Percentiles rank a stretch among this genome's conserved stretches.
Evolutionary conservation across 2,797 vertebrate genomes (phyloP).

Genomic region (Bradypodion pumilum): DNA sequence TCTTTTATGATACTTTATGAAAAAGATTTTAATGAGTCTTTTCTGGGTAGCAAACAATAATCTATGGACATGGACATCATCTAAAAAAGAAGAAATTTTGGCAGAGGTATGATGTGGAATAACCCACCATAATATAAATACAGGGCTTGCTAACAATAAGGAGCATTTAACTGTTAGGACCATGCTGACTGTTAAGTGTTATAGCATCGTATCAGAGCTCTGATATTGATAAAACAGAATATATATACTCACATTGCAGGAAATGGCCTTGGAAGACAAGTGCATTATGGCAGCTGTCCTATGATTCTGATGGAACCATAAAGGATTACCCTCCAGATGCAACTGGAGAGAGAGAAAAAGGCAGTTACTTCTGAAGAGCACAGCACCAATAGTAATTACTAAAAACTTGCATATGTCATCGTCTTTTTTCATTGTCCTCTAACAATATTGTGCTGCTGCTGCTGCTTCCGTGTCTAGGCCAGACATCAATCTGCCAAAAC

Average conservation of each 20-base stretch:
- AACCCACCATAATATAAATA: not conserved
- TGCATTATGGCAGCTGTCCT: constrained; percentile 78
- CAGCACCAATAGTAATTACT: not conserved
- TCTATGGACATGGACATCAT: not conserved
- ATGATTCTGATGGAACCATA: constrained; percentile 88
- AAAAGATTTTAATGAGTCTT: too few relatives aligned
- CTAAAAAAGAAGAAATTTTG: not conserved
- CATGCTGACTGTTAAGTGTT: not conserved
- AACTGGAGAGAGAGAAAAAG: constrained; percentile 74
- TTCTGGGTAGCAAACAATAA: not conserved
- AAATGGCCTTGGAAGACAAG: constrained; percentile 83
- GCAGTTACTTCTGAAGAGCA: not conserved
- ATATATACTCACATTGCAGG: constrained; percentile 79
- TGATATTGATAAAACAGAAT: not conserved
- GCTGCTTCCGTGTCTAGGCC: too few relatives aligned
- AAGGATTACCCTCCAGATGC: constrained; percentile 89
- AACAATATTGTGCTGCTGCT: not conserved
- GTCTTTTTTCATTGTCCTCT: not conserved
- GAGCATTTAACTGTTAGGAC: not conserved
- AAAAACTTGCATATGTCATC: not conserved
- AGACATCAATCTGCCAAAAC: too few relatives aligned
- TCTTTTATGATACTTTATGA: not conserved
- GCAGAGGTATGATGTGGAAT: not conserved
- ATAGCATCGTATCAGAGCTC: not conserved
- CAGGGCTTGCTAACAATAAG: not conserved